A percentile compares a stretch with the other conserved stretches of the same genome.
Conservation (phyloP, 2,888 invertebrate genomes). For the Halictus quadricinctus region DNA sequence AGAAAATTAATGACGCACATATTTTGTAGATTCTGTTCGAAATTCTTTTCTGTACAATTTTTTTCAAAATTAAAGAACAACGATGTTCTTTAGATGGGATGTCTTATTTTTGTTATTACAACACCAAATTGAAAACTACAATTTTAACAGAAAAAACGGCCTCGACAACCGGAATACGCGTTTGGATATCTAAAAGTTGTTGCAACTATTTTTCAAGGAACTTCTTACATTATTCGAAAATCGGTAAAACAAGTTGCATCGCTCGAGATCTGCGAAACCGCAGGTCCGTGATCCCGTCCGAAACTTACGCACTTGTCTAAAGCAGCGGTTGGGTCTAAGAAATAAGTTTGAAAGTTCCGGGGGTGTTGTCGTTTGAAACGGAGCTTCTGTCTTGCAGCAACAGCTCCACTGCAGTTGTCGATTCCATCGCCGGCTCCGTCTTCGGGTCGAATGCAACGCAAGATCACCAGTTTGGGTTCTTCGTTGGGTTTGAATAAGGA, state of each 20-base stretch:
- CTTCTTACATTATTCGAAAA: neutral
- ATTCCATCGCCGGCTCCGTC: constrained; percentile 85
- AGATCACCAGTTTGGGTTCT: constrained; percentile 86
- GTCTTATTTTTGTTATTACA: too few relatives aligned
- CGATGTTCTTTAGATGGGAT: too few relatives aligned
- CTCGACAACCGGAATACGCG: neutral
- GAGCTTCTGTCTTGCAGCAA: constrained; percentile 65
- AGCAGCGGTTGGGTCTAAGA: neutral
- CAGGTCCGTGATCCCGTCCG: neutral
- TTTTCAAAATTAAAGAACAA: too few relatives aligned
- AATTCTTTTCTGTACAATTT: too few relatives aligned
- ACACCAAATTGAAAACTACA: too few relatives aligned
- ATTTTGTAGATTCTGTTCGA: too few relatives aligned
- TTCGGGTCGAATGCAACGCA: constrained; percentile 86
- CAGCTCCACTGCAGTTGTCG: constrained; percentile 75
- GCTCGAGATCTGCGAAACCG: neutral
- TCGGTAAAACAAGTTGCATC: neutral
- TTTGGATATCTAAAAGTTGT: neutral
- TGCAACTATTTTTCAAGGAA: neutral
- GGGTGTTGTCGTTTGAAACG: neutral
- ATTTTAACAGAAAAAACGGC: neutral
- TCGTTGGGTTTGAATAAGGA: constrained; percentile 87
- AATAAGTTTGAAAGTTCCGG: neutral
- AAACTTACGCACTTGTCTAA: neutral
- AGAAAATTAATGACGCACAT: too few relatives aligned